Conservation (phyloP, 2,113 vertebrate species). For the Lepus timidus region DNA sequence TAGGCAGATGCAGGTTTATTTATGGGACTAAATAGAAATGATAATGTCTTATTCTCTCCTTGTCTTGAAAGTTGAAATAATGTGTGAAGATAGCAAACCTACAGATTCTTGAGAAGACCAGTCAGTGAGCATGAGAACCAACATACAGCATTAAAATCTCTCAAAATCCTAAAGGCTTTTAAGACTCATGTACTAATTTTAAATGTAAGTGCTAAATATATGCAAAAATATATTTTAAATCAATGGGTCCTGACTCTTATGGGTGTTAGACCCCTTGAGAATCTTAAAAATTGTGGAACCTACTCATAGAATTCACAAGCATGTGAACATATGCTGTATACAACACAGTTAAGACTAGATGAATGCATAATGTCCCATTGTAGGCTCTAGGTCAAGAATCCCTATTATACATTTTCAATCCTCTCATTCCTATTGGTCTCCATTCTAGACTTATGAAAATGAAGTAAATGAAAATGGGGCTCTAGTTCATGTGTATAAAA, state of each 20-base stretch:
- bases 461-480: background rate
- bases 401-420: background rate
- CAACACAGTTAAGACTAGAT: background rate
- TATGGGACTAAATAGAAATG: conserved; percentile 66
- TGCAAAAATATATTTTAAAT: background rate
- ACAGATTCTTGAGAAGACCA: conserved; percentile 20
- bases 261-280: background rate
- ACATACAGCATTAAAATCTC: background rate
- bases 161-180: background rate
- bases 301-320: background rate
- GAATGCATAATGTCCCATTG: background rate
- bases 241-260: background rate
- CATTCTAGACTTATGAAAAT: background rate
- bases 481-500: background rate
- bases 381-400: background rate
- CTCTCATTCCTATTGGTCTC: background rate
- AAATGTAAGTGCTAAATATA: too few species aligned
- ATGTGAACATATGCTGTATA: too few species aligned
- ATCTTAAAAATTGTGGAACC: background rate
- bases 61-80: conserved; percentile 39
- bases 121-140: background rate
- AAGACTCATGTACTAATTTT: background rate
- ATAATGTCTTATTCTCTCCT: conserved; percentile 16
- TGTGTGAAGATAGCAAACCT: background rate
- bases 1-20: conserved; percentile 55